Evolutionary conservation across 2,797 vertebrate species (phyloP).

Genomic region (Periophthalmus magnuspinnatus): DNA sequence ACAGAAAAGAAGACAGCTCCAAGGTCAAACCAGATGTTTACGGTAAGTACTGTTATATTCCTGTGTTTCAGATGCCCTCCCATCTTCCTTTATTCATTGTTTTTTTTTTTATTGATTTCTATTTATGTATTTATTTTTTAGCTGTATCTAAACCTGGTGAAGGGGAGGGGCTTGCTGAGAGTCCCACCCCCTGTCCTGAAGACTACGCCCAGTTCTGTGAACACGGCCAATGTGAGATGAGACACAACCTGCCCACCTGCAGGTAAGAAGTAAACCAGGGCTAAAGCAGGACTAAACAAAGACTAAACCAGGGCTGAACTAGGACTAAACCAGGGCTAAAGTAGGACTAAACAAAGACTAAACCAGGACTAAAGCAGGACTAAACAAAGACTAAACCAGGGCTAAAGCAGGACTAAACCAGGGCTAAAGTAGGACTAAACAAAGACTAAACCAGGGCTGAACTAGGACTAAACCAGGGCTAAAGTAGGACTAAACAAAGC

Average conservation of each 20-base stretch:
- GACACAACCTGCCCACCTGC: conserved; percentile 89
- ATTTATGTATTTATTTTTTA: conserved; percentile 37
- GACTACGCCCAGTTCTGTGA: conserved; percentile 90
- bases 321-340: neutral
- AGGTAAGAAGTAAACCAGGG: conserved; percentile 76
- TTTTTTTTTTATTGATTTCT: neutral
- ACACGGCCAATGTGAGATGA: conserved; percentile 94
- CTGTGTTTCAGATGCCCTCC: neutral
- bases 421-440: neutral
- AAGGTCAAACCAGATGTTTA: conserved; percentile 62
- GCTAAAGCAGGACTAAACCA: neutral
- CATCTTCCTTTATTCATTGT: neutral
- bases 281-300: neutral
- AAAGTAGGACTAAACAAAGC: neutral
- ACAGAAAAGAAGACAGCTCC: conserved; percentile 56
- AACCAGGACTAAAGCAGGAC: neutral
- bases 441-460: neutral
- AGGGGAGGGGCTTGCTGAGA: conserved; percentile 83
- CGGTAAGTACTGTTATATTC: conserved; percentile 13
- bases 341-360: neutral
- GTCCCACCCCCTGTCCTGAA: conserved; percentile 85
- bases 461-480: neutral
- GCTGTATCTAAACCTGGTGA: conserved; percentile 87
- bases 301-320: neutral
- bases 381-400: neutral